Evolutionary conservation across 2,797 vertebrate genomes (phyloP), one percentile per base, ranked within the genome.

Genomic region (Paedocypris micromegethes): DNA sequence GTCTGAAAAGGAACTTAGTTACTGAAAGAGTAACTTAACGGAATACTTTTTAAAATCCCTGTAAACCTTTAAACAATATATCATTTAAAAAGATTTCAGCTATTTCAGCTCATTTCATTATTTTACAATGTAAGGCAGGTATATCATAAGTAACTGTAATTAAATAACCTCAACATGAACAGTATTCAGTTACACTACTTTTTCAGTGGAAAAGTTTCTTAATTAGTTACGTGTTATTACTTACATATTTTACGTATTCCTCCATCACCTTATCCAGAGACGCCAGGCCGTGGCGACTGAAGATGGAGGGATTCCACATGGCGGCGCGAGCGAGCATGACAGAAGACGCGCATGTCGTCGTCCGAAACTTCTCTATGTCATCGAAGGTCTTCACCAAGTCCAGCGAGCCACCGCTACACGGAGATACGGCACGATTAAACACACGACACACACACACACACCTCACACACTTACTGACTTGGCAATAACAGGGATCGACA

Each of bases 271-370:
- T 79, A 47, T 96, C 93, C 76, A 96, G 65, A 45, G 93, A 85
- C 64, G 89, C 83, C 0, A 79, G 80, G 0, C 95, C 96, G 63
- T 90, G 86, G 73, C 76, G 82, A 64, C 88, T 85, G 84, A 99
- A 98, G 79, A 99, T 81, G 0, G 96, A 98, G 0, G 92, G 90
- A 76, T 99, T 99, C 95, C 96, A 98, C 96, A 99, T 99, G 72
- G 96, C 96, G 0, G 93, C 91, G 1, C 94, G 91, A 45, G 93
- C 96, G 64, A 99, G 76, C 96, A 98, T 98, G 61, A 98, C 93
- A 0, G 95, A 96, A 1, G 93, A 92, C 1, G 95, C 81, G 3
- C 86, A 90, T 0, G 93, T 90, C 0, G 64, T 74, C 66, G 38
- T 68, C 61, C 83, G 78, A 77, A 89, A 90, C 60, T 49, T 79